phyloP scores from a whole-genome alignment of 2,113 vertebrate genomes.

The Cepphus grylle region DNA sequence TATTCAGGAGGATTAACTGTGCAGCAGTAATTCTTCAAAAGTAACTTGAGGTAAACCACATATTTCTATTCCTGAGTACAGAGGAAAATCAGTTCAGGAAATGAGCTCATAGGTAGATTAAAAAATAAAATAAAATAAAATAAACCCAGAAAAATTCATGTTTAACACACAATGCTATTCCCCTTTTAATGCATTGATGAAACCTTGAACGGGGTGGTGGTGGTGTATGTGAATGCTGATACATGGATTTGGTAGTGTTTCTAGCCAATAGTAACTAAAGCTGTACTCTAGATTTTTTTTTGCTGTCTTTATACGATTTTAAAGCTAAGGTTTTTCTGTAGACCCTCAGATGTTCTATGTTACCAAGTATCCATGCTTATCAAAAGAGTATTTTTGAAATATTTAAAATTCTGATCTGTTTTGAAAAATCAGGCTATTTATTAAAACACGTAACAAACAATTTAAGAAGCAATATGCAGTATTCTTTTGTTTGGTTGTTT shows the following conservation, averaged over 20 bases:
- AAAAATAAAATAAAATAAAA: background rate
- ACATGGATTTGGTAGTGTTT: background rate
- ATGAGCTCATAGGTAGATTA: background rate
- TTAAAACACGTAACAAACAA: background rate
- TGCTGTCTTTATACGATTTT: background rate
- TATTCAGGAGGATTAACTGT: slow-evolving; percentile 44
- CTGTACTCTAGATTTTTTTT: background rate
- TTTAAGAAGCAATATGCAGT: background rate
- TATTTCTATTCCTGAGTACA: background rate
- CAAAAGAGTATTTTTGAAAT: background rate
- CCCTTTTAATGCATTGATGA: background rate
- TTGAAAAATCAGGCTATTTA: background rate
- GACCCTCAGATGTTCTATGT: background rate
- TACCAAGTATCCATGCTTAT: background rate
- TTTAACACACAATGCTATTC: background rate
- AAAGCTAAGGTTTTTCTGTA: background rate
- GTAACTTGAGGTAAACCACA: slow-evolving; percentile 52
- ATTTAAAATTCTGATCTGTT: background rate
- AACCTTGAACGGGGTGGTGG: background rate
- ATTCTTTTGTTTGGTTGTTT: no score
- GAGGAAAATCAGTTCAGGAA: slow-evolving; percentile 32
- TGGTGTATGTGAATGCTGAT: background rate
- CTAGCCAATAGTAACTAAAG: background rate
- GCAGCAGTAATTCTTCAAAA: slow-evolving; percentile 55
- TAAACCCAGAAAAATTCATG: background rate